Percentiles rank a stretch among this genome's conserved stretches.
These are phyloP conservation scores for Troglohyphantes excavatus DNA, from an alignment of 2,888 invertebrate species.

Conservation along the genomic window DNA sequence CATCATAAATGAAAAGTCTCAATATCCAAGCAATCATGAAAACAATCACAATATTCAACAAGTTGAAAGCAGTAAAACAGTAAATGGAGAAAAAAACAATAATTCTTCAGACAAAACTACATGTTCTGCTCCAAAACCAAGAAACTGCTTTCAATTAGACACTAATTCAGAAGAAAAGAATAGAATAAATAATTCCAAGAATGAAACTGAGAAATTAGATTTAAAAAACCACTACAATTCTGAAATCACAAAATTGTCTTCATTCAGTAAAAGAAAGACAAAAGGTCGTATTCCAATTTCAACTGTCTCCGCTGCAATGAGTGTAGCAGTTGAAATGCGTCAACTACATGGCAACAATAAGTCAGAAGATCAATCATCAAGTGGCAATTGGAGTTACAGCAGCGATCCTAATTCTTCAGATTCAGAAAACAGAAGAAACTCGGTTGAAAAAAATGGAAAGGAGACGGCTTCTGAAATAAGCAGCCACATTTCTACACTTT, in stretches of 20 bases:
- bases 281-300: constrained; percentile 79
- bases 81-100: constrained; percentile 32
- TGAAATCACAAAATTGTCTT: constrained; percentile 13
- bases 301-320: constrained; percentile 85
- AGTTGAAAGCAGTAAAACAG: constrained; percentile 5
- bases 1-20: constrained; percentile 38
- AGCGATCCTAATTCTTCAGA: constrained; percentile 83
- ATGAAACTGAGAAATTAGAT: constrained; percentile 30
- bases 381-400: constrained; percentile 97
- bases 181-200: constrained; percentile 12
- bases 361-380: constrained; percentile 86
- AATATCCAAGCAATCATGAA: neutral
- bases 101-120: constrained; percentile 24
- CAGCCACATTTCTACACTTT: constrained; percentile 5
- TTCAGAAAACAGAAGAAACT: constrained; percentile 25
- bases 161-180: constrained; percentile 14
- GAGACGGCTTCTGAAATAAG: neutral
- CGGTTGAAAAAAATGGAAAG: neutral
- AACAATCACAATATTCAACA: constrained; percentile 7
- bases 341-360: constrained; percentile 48
- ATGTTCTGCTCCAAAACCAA: neutral
- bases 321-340: constrained; percentile 88
- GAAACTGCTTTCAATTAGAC: neutral
- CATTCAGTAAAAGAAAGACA: constrained; percentile 52
- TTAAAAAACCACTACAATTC: constrained; percentile 3